Evolutionary conservation across 92 coral and sea anemone species (phyloP).

Genomic region (Porites rus): DNA sequence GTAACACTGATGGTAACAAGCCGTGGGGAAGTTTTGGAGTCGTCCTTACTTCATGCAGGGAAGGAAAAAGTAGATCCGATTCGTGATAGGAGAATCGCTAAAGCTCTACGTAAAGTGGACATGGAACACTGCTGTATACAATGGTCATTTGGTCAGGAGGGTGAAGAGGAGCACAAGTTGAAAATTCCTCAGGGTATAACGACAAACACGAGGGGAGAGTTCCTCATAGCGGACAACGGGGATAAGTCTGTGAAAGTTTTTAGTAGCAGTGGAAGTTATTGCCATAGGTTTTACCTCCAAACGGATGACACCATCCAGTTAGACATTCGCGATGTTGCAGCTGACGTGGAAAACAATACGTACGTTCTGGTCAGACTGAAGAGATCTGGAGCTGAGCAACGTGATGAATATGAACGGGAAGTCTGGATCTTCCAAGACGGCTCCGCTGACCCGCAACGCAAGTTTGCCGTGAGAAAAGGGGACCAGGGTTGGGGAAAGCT

Average conservation of each 20-base stretch:
- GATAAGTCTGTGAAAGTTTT: conserved; percentile 42
- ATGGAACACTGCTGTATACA: background rate
- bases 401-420: background rate
- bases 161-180: conserved; percentile 5
- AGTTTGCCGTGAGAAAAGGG: conserved; percentile 26
- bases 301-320: background rate
- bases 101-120: background rate
- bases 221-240: background rate
- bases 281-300: background rate
- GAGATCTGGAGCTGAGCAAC: background rate
- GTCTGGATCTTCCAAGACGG: background rate
- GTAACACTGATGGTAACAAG: conserved; percentile 17
- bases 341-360: conserved; percentile 25
- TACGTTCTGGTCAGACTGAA: conserved; percentile 11
- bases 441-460: background rate
- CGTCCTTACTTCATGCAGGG: background rate
- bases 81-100: conserved; percentile 4
- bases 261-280: conserved; percentile 43
- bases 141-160: conserved; percentile 37
- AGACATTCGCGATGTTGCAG: background rate
- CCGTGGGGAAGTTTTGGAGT: background rate
- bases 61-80: conserved; percentile 2
- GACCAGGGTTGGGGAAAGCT: background rate
- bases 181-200: background rate
- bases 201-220: conserved; percentile 2